These are phyloP conservation scores for Chironomus striatipennis DNA, from an alignment of 1,140 invertebrate genomes.

Conservation along the genomic window DNA sequence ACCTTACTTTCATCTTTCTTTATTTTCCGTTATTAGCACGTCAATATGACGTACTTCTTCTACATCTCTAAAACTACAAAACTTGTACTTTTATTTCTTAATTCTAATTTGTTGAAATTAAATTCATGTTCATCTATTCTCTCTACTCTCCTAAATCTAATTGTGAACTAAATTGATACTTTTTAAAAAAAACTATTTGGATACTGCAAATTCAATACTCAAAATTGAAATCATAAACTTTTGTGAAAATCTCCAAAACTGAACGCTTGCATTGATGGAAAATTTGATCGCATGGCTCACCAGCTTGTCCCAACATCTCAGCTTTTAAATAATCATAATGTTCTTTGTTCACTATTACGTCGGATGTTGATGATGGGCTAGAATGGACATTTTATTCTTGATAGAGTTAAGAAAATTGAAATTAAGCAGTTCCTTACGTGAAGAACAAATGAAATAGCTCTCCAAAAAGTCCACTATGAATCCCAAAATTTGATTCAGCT, in stretches of 20 bases:
- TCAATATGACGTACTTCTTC: too few relatives aligned
- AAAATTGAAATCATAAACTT: constrained; percentile 33
- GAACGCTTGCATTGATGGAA: constrained; percentile 55
- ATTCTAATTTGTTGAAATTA: too few relatives aligned
- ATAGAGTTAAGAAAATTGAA: constrained; percentile 5
- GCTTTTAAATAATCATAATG: constrained; percentile 63
- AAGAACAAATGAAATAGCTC: constrained; percentile 61
- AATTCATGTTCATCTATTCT: too few relatives aligned
- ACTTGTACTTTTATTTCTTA: too few relatives aligned
- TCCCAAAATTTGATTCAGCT: constrained; percentile 54
- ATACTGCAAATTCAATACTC: too few relatives aligned
- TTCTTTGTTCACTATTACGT: constrained; percentile 49
- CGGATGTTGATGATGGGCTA: constrained; percentile 55
- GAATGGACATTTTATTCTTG: constrained; percentile 24
- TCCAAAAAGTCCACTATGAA: constrained; percentile 54
- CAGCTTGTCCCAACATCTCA: constrained; percentile 50
- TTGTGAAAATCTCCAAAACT: constrained; percentile 52
- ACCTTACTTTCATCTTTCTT: not conserved
- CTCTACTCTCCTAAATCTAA: too few relatives aligned
- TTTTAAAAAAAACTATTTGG: too few relatives aligned
- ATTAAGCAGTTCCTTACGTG: constrained; percentile 45
- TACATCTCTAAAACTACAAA: too few relatives aligned
- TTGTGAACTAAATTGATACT: too few relatives aligned
- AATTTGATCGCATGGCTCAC: constrained; percentile 46
- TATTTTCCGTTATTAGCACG: too few relatives aligned